phyloP scores from a whole-genome alignment of 2,888 invertebrate species.

The Tenthredo notha region DNA sequence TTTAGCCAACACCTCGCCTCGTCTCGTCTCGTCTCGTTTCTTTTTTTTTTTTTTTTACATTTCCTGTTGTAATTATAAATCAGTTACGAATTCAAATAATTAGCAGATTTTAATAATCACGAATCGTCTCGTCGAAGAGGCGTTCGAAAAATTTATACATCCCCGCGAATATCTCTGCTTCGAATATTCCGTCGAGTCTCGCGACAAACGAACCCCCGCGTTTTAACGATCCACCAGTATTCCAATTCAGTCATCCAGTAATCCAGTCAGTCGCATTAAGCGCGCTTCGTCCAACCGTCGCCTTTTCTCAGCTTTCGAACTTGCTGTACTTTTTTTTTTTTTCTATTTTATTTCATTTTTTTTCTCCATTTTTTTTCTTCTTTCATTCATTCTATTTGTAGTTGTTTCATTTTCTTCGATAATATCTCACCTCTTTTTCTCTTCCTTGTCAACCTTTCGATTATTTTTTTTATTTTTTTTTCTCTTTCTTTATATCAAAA shows the following conservation, averaged over 20 bases:
- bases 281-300: neutral
- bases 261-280: slow-evolving; percentile 33
- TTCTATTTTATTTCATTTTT: neutral
- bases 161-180: neutral
- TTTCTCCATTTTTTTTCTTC: neutral
- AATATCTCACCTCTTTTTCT: neutral
- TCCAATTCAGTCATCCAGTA: slow-evolving; percentile 46
- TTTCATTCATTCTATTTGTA: neutral
- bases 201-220: slow-evolving; percentile 18
- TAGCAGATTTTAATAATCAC: slow-evolving; percentile 37
- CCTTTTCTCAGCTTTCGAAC: slow-evolving; percentile 33
- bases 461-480: too few relatives aligned
- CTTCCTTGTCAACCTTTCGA: too few relatives aligned
- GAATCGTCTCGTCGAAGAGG: neutral
- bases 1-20: neutral
- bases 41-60: neutral
- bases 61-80: slow-evolving; percentile 14
- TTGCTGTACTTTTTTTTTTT: neutral
- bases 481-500: too few relatives aligned
- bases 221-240: slow-evolving; percentile 38
- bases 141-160: neutral
- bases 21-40: neutral
- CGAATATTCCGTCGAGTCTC: neutral
- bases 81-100: slow-evolving; percentile 35
- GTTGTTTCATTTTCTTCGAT: neutral